Base-by-base conservation (phyloP, 2,113 vertebrate genomes). In the Raphicerus campestris region DNA sequence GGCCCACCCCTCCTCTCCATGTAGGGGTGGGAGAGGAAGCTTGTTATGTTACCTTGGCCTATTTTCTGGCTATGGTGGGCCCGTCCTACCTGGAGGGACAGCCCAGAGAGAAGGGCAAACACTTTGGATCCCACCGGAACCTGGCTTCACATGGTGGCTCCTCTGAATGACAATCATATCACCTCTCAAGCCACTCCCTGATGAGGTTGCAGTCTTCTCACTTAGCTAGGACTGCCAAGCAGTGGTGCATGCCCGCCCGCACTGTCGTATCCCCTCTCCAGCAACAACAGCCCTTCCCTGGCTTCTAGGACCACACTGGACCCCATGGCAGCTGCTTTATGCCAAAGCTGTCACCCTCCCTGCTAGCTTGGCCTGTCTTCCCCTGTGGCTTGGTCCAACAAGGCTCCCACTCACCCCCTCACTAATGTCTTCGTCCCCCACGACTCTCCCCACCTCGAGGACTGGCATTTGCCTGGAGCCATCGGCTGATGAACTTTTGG, bases 181-280 rank as follows among this genome's bases (percentile, higher is more conserved):
- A 24, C 49, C 47, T 49, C 75, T 87, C 32, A 45, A 58, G 80
- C 60, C 4, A 2, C 11, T 35, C 28, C 42, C 78, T 15, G 82
- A 16, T 20, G 55, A 61, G 42, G 56, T 6, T n/a, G 35, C 20
- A 32, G 51, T 5, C 45, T 42, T 32, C 42, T 86, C 28, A 20
- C 13, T 26, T 39, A 32, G 55, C 22, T 70, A 35, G 63, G 63
- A 61, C 42, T 53, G 15, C 47, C 39, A 35, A 58, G 87, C 30
- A 53, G n/a, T 7, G 66, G 73, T 60, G 63, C 28, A 16, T 0
- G 0, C 28, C n/a, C 15, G 1, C 17, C 8, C 4, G 14, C 17
- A 10, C 60, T 1, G 60, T 11, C 20, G 28, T n/a, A 28, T 24
- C 11, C 8, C 61, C n/a, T 24, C 84, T 55, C 20, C 19, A 87